Conservation (phyloP, 2,797 vertebrate species). For the Enteromius argenteus region DNA sequence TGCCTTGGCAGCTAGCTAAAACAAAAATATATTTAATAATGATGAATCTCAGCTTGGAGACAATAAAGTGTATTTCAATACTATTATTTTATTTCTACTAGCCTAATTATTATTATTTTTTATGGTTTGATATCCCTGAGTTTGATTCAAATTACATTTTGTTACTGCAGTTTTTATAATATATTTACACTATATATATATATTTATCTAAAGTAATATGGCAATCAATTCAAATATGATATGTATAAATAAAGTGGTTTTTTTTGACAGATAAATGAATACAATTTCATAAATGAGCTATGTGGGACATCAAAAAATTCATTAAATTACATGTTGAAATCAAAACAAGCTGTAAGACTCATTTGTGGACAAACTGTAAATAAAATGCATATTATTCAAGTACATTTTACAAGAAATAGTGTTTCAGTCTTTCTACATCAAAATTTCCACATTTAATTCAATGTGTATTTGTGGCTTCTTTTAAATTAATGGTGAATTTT, state of each 20-base stretch:
- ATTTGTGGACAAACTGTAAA: too few relatives aligned
- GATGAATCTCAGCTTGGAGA: too few relatives aligned
- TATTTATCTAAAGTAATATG: not conserved
- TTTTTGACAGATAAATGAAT: not conserved
- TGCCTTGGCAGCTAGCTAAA: not conserved
- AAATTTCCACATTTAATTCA: not conserved
- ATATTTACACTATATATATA: too few relatives aligned
- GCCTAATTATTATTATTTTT: too few relatives aligned
- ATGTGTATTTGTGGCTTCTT: not conserved
- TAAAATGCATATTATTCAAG: too few relatives aligned
- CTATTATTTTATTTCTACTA: too few relatives aligned
- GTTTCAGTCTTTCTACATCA: too few relatives aligned
- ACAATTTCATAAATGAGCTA: not conserved
- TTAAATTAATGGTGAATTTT: not conserved
- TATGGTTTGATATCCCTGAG: not conserved
- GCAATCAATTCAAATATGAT: not conserved
- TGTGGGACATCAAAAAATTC: not conserved
- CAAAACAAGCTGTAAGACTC: too few relatives aligned
- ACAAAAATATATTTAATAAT: too few relatives aligned
- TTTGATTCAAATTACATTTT: not conserved
- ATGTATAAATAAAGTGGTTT: not conserved
- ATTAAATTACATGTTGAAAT: not conserved
- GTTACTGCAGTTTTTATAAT: not conserved
- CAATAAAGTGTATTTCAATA: too few relatives aligned
- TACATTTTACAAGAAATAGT: too few relatives aligned